Percentiles rank a stretch among this genome's conserved stretches.
These are phyloP conservation scores for Catagonus wagneri DNA, from an alignment of 2,113 vertebrate genomes.

Conservation along the genomic window DNA sequence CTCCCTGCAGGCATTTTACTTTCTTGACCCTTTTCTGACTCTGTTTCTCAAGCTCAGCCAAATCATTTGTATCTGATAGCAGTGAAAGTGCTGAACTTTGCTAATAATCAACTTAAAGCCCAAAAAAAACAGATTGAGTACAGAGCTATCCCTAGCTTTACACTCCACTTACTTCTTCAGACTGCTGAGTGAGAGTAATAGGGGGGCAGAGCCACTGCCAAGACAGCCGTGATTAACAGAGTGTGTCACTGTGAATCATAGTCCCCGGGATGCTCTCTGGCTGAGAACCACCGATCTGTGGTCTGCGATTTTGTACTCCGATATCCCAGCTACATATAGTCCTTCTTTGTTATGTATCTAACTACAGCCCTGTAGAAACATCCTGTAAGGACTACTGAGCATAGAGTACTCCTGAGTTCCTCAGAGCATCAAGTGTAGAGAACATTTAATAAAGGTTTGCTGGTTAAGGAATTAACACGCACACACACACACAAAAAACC, in stretches of 20 bases:
- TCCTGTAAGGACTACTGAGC: background rate
- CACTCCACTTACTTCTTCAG: background rate
- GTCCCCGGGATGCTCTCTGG: background rate
- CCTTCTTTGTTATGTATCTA: background rate
- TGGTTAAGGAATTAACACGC: background rate
- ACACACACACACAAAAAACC: background rate
- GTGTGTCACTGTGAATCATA: background rate
- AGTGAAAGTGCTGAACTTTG: background rate
- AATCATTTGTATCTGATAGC: background rate
- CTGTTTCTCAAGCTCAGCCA: background rate
- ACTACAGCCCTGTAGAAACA: background rate
- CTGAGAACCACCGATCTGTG: background rate
- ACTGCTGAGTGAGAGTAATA: background rate
- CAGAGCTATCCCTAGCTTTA: background rate
- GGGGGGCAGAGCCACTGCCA: background rate
- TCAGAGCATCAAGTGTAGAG: background rate
- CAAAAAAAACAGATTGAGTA: background rate
- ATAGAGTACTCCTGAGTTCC: background rate
- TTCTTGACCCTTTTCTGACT: background rate
- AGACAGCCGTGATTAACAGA: background rate
- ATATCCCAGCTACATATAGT: background rate
- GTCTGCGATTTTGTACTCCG: background rate
- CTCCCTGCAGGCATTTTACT: background rate
- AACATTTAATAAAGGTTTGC: background rate
- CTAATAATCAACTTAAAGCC: background rate